phyloP scores from a whole-genome alignment of 2,888 invertebrate species.

The Criorhina ranunculi region DNA sequence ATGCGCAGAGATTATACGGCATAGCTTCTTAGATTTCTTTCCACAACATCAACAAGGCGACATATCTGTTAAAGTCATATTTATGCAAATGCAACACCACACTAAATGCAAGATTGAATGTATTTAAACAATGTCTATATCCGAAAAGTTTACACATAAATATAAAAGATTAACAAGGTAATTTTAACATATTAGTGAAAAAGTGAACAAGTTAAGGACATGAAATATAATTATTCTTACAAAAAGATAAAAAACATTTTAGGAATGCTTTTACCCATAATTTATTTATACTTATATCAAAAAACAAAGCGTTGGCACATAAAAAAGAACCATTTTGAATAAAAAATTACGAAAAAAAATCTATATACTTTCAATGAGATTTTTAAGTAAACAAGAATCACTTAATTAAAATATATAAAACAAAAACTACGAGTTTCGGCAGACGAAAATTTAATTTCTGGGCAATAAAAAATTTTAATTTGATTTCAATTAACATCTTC shows the following conservation, averaged over 20 bases:
- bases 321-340: conserved; percentile 56
- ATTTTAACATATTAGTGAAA: conserved; percentile 49
- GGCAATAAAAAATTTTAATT: conserved; percentile 51
- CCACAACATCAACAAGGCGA: too few relatives aligned
- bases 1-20: too few relatives aligned
- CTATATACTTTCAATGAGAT: conserved; percentile 50
- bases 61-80: too few relatives aligned
- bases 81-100: too few relatives aligned
- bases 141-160: conserved; percentile 22
- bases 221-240: conserved; percentile 37
- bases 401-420: conserved; percentile 24
- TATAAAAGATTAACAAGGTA: conserved; percentile 36
- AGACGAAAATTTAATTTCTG: conserved; percentile 75
- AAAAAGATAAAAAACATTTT: conserved; percentile 49
- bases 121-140: conserved; percentile 4
- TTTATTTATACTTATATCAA: conserved; percentile 68
- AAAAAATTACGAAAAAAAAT: conserved; percentile 34
- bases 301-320: conserved; percentile 72
- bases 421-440: conserved; percentile 74
- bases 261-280: conserved; percentile 69
- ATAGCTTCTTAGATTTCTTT: too few relatives aligned
- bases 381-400: conserved; percentile 42
- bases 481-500: conserved; percentile 36
- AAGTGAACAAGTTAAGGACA: conserved; percentile 35
- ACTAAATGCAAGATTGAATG: conserved; percentile 22